A percentile compares a stretch with the other conserved stretches of the same genome.
phyloP scores from a whole-genome alignment of 2,888 invertebrate species.

The Arge pagana region DNA sequence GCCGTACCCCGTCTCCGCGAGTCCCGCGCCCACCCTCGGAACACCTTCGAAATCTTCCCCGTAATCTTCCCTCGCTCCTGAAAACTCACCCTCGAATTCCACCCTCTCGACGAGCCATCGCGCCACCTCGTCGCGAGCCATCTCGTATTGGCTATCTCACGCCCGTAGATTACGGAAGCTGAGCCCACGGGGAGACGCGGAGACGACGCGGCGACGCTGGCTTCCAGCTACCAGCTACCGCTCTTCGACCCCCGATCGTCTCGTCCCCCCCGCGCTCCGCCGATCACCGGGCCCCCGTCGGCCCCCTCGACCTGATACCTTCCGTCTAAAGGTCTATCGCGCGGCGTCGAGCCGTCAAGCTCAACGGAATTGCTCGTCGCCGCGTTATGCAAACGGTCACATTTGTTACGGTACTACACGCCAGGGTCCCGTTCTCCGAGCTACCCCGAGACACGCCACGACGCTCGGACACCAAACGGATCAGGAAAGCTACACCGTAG shows the following conservation, averaged over 20 bases:
- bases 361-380: slow-evolving; percentile 58
- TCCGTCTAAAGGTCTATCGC: slow-evolving; percentile 55
- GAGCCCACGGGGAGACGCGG: slow-evolving; percentile 12
- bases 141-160: slow-evolving; percentile 50
- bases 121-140: slow-evolving; percentile 22
- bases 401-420: slow-evolving; percentile 57
- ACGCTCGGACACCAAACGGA: slow-evolving; percentile 3
- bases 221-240: no score
- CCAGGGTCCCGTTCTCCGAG: slow-evolving; percentile 51
- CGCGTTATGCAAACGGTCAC: slow-evolving; percentile 58
- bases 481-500: not conserved
- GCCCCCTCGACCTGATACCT: slow-evolving; percentile 25
- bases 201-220: slow-evolving; percentile 3
- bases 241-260: slow-evolving; percentile 25
- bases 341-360: slow-evolving; percentile 59
- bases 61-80: no score
- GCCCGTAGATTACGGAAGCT: slow-evolving; percentile 43
- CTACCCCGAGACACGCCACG: slow-evolving; percentile 1
- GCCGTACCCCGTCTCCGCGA: no score
- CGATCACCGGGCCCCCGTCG: slow-evolving; percentile 33
- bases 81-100: no score
- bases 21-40: no score
- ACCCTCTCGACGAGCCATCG: slow-evolving; percentile 6
- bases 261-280: slow-evolving; percentile 11
- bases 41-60: no score